Conservation (phyloP, 2,888 invertebrate species). For the Nymphalis c-album region DNA sequence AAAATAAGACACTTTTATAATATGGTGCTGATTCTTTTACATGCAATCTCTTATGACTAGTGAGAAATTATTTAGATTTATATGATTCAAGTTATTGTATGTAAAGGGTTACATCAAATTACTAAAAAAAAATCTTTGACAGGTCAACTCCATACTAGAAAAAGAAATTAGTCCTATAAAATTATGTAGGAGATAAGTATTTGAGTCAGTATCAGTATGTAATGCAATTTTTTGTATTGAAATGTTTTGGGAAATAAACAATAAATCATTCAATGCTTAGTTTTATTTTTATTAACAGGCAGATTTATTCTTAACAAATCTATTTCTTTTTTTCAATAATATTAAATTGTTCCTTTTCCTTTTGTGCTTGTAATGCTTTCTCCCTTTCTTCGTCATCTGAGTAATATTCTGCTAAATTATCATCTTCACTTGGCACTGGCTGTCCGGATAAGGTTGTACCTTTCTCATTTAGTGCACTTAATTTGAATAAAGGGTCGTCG, state of each 20-base stretch:
- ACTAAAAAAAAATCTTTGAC: too few relatives aligned
- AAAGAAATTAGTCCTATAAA: too few relatives aligned
- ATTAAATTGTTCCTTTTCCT: slow-evolving; percentile 62
- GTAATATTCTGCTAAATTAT: slow-evolving; percentile 72
- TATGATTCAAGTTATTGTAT: background rate
- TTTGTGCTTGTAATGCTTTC: slow-evolving; percentile 64
- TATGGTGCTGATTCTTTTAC: background rate
- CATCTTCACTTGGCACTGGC: slow-evolving; percentile 55
- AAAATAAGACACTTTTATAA: background rate
- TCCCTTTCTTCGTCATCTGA: slow-evolving; percentile 78
- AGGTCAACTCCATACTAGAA: too few relatives aligned
- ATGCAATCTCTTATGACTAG: background rate
- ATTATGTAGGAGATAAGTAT: too few relatives aligned
- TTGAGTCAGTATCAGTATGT: background rate
- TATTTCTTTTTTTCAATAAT: slow-evolving; percentile 68
- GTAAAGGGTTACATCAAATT: background rate
- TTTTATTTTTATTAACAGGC: slow-evolving; percentile 55
- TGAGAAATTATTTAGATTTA: background rate
- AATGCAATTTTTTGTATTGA: slow-evolving; percentile 6
- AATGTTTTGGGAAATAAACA: slow-evolving; percentile 23
- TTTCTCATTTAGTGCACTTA: slow-evolving; percentile 61
- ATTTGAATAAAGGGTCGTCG: slow-evolving; percentile 63
- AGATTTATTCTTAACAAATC: slow-evolving; percentile 50
- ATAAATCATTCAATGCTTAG: slow-evolving; percentile 29
- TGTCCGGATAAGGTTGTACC: slow-evolving; percentile 64